Evolutionary conservation across 2,113 vertebrate species (phyloP), one percentile per base, ranked within the genome.

Genomic region (Pavo muticus): DNA sequence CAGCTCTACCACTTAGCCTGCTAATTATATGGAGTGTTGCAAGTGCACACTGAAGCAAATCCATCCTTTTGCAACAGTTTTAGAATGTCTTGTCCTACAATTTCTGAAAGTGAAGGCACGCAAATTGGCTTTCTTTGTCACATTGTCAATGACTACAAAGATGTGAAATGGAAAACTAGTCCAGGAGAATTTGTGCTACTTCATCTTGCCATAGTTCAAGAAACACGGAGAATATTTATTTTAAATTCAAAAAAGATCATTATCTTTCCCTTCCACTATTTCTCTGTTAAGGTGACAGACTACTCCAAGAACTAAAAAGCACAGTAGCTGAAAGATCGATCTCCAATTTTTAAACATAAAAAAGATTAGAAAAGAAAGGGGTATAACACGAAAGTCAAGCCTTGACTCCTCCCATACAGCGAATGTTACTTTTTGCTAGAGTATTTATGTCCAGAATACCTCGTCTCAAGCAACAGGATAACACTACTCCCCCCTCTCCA

Each of bases 1-100:
- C 90, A 72, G 92, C 90, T 64, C 78, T 95, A 72, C 82, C 4
- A 40, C 93, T 93, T 87, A 95, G 69, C 39, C 83, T 88, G 64
- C 69, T 97, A 96, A 97, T 97, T 96, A 92, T 48, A 71, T 4
- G 29, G 73, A 84, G 79, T 10, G 44, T 72, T 75, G 14, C 6
- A 2, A 92, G 35, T 8, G 61, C 63, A 77, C 69, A 9, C 60
- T 10, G 74, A 83, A 57, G 87, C n/a, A n/a, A 64, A 79, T 27
- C 60, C 39, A 77, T 45, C 45, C 54, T 91, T 96, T 67, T 47
- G 67, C 77, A 64, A 69, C 13, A 47, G 40, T 87, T 96, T 75
- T 29, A 92, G 54, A 47, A 76, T 4, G 63, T 12, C 85, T 92
- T 44, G 48, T 50, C 59, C 65, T 85, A 68, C 91, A 75, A 73